Percentiles rank a stretch among this genome's conserved stretches.
These are phyloP conservation scores for Clarias laeviceps DNA, from an alignment of 2,797 vertebrate genomes.

Conservation along the genomic window DNA sequence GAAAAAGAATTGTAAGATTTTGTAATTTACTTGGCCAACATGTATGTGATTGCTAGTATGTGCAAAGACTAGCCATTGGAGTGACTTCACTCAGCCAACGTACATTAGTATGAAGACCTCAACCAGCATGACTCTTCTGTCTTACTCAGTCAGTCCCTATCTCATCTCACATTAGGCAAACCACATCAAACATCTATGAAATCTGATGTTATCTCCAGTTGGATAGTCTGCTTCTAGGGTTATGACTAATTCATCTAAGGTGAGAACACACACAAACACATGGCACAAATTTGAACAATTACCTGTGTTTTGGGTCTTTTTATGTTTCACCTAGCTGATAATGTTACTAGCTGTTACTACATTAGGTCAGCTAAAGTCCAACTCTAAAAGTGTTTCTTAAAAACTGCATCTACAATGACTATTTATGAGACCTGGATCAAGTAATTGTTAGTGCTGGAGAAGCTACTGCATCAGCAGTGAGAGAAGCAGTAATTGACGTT, in stretches of 20 bases:
- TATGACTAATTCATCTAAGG: conserved; percentile 6
- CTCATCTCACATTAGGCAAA: conserved; percentile 26
- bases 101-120: background rate
- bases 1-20: background rate
- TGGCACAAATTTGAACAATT: conserved; percentile 10
- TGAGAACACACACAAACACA: conserved; percentile 10
- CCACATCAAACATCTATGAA: conserved; percentile 15
- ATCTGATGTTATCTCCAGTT: conserved; percentile 16
- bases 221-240: conserved; percentile 21
- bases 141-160: conserved; percentile 34
- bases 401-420: conserved; percentile 54
- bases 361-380: conserved; percentile 13
- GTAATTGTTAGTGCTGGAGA: conserved; percentile 56
- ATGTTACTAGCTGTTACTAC: background rate
- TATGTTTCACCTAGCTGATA: background rate
- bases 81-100: conserved; percentile 4
- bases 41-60: background rate
- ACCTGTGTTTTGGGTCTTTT: background rate
- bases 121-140: conserved; percentile 33
- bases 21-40: background rate
- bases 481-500: conserved; percentile 68
- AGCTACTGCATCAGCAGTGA: conserved; percentile 45
- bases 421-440: conserved; percentile 57
- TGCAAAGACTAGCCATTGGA: background rate
- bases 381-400: conserved; percentile 28